Evolutionary conservation across 2,797 vertebrate genomes (phyloP), one percentile per base, ranked within the genome.

Genomic region (Argyrosomus regius): DNA sequence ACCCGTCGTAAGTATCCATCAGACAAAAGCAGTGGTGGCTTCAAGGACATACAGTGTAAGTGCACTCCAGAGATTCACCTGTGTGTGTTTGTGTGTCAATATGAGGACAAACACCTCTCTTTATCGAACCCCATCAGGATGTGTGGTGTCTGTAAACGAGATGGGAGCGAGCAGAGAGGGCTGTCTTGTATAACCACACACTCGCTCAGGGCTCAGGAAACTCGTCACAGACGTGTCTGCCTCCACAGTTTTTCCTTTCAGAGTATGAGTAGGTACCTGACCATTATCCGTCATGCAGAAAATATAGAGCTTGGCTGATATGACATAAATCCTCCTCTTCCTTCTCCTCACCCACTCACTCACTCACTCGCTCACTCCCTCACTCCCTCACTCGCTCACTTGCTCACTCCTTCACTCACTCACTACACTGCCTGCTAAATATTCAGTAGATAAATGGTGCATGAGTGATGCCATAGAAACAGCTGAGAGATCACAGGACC

Each of bases 321-420:
- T 77, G 89, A 87, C 81, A 92, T 85, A 80, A 91, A 90, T 77
- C 87, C 80, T 89, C 91, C 90, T 93, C 91, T 85, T 89, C 88
- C 56, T 69, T 86, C 61, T 76, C 56, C 65, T 73, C 61, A 75
- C 69, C 43, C 64, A 35, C 72, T 43, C 75, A 69, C 74, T 70
- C 73, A 24, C 68, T 70, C 53, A 28, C 72, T 74, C 72, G 16
- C 60, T 74, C 65, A 48, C 82, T 85, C 72, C 59, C 63, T 77
- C 63, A 58, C 49, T 54, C 54, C 18, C 72, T 82, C 63, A 72
- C 76, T 72, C 63, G n/a, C 63, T 77, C 63, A 58, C 49, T 54
- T 50, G 18, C 72, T 82, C 63, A 72, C 76, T 72, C 63, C 17
- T 43, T 35, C 41, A 48, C 60, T 50, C 48, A 3, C 58, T 78